Base-by-base conservation (phyloP, 2,888 invertebrate genomes). In the Pristionchus fissidentatus region DNA sequence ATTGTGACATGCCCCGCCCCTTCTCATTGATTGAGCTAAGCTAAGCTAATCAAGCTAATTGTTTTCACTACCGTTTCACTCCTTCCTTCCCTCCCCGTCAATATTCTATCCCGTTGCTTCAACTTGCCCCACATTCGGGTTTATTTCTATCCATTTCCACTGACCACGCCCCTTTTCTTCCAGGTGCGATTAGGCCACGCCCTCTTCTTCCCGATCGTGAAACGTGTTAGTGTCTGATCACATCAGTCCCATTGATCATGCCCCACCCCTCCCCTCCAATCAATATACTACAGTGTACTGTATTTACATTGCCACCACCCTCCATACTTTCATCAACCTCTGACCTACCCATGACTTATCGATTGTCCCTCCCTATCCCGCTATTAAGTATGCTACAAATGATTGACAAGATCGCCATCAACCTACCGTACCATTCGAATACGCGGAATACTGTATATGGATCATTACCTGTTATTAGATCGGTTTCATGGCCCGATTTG, bases 191-290 rank as follows among this genome's bases (percentile, higher is more conserved):
- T 5, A 43, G 73, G 73, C 46, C 73, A 43, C 46, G 73, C 73
- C 73, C 73, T 43, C 38, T 49, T 41, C 29, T 46, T 73, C 43
- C 73, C 73, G 73, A 73, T 73, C 73, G 73, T 73, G 73, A 73
- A 73, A 73, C 73, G 73, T 73, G 66, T 29, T 73, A 73, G 43
- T 73, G 73, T 46, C 73, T 73, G 73, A 73, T 73, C 73, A 73
- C 73, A 73, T 73, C 73, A 73, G 73, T 46, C 73, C 43, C 73
- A 66, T 38, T 66, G 66, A 66, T 73, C 73, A 26, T 29, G 43
- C 73, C 46, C 46, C 73, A 70, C 70, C 70, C 43, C 43, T 4
- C 41, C 41, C 43, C 26, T 46, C 73, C 73, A 73, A 43, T 73
- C 46, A 26, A 62, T 62, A n/a, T n/a, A 62, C 62, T 19, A 62